phyloP scores from a whole-genome alignment of 2,888 invertebrate species.

The Protophormia terraenovae region DNA sequence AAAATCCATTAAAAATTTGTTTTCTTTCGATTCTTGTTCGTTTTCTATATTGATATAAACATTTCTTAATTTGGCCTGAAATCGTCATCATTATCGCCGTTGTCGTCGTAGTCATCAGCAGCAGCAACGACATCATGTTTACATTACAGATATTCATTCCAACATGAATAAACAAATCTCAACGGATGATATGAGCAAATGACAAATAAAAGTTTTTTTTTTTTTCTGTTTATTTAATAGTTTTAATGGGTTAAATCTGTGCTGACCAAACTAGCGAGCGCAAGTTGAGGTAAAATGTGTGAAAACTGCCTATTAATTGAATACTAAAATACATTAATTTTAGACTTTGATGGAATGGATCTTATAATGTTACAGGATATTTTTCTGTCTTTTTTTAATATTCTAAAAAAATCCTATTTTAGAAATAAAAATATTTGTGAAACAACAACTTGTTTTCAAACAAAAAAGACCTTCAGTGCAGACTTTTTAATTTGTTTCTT shows the following conservation, averaged over 20 bases:
- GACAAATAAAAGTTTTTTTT: conserved; percentile 17
- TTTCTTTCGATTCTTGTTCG: conserved; percentile 32
- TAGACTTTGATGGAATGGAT: too few relatives aligned
- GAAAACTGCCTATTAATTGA: too few relatives aligned
- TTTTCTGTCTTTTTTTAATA: too few relatives aligned
- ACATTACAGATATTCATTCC: conserved; percentile 39
- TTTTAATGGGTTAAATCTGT: conserved; percentile 20
- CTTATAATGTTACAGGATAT: too few relatives aligned
- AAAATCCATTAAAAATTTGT: conserved; percentile 58
- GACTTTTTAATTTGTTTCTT: too few relatives aligned
- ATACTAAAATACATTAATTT: too few relatives aligned
- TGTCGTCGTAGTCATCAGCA: not conserved
- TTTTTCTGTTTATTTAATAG: conserved; percentile 37
- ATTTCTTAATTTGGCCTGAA: conserved; percentile 69
- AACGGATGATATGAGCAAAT: not conserved
- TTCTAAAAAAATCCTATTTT: too few relatives aligned
- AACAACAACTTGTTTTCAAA: too few relatives aligned
- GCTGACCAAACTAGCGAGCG: conserved; percentile 6
- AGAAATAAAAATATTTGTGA: too few relatives aligned
- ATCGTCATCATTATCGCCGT: conserved; percentile 16
- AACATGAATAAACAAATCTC: conserved; percentile 53
- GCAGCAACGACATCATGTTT: conserved; percentile 53
- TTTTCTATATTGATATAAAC: conserved; percentile 59
- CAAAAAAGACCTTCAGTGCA: too few relatives aligned
- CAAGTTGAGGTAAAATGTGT: too few relatives aligned